Conservation (phyloP, 2,888 invertebrate species). For the Empis livida region DNA sequence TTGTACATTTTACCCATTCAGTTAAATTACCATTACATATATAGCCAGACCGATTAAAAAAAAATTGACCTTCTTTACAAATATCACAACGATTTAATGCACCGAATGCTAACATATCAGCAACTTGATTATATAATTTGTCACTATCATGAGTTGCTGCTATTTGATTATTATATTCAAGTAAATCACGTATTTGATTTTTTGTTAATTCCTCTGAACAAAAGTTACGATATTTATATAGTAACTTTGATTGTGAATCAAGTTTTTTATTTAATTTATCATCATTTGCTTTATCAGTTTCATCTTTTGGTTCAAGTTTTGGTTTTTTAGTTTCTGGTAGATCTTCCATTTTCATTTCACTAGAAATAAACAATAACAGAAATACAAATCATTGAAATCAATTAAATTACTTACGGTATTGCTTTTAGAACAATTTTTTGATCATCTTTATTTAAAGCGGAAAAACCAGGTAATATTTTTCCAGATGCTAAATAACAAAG, state of each 20-base stretch:
- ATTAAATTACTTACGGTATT: conserved; percentile 44
- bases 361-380: conserved; percentile 18
- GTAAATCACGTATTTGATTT: conserved; percentile 45
- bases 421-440: conserved; percentile 46
- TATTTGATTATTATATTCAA: conserved; percentile 60
- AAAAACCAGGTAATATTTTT: conserved; percentile 64
- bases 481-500: conserved; percentile 62
- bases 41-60: conserved; percentile 62
- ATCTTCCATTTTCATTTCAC: conserved; percentile 37
- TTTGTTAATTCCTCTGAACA: conserved; percentile 46
- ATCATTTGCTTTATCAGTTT: conserved; percentile 38
- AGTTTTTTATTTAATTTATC: conserved; percentile 45
- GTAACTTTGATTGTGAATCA: conserved; percentile 36
- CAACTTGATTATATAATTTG: conserved; percentile 49
- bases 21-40: conserved; percentile 57
- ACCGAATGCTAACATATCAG: conserved; percentile 86
- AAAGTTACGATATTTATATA: conserved; percentile 51
- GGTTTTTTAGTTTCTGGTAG: conserved; percentile 51
- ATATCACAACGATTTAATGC: conserved; percentile 60
- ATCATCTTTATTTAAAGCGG: conserved; percentile 56
- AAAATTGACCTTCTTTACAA: conserved; percentile 62
- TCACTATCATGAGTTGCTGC: conserved; percentile 51
- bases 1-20: conserved; percentile 83
- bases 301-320: conserved; percentile 49
- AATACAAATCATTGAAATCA: neutral